Conservation (phyloP, 2,888 invertebrate genomes). For the Ecliptopera silaceata region DNA sequence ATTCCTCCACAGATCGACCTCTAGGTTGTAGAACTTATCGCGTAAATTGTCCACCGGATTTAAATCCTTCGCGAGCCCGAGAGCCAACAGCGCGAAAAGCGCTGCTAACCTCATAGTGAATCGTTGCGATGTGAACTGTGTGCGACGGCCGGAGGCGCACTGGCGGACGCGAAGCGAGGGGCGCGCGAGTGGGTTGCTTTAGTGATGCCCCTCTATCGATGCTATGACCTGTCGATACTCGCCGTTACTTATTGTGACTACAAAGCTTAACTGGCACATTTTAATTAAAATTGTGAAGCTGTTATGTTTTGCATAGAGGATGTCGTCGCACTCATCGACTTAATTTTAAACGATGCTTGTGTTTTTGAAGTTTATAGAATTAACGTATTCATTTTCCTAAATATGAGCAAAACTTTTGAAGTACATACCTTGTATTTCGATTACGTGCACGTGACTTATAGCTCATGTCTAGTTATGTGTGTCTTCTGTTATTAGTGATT, state of each 20-base stretch:
- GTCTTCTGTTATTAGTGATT: no score
- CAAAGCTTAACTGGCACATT: no score
- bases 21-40: conserved; percentile 82
- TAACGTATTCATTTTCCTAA: no score
- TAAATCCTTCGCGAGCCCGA: conserved; percentile 56
- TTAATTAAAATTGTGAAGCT: no score
- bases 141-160: conserved; percentile 58
- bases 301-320: no score
- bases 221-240: conserved; percentile 32
- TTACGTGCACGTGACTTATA: no score
- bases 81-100: conserved; percentile 59
- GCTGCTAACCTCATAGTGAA: conserved; percentile 62
- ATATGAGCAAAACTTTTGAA: background rate
- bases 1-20: conserved; percentile 77
- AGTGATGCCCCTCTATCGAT: conserved; percentile 49
- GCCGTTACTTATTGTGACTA: background rate
- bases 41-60: conserved; percentile 84
- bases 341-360: no score
- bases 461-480: no score
- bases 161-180: conserved; percentile 56
- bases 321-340: no score
- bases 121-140: conserved; percentile 42
- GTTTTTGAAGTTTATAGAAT: no score
- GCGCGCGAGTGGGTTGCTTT: conserved; percentile 56
- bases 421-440: no score